phyloP scores from a whole-genome alignment of 2,888 invertebrate species.

The Meliscaeva auricollis region DNA sequence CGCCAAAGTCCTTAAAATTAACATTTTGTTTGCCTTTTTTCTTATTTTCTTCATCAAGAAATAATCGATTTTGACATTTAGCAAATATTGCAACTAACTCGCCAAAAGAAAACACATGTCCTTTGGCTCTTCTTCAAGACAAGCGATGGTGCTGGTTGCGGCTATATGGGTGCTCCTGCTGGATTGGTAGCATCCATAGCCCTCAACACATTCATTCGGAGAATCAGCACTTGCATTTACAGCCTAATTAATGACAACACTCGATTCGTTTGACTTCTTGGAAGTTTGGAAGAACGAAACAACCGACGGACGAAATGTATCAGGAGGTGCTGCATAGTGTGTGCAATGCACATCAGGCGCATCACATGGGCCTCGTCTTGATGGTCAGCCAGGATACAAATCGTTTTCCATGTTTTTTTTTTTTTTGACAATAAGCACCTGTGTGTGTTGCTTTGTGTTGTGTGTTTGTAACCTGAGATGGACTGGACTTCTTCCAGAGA shows the following conservation, averaged over 20 bases:
- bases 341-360: slow-evolving; percentile 45
- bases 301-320: background rate
- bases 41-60: slow-evolving; percentile 18
- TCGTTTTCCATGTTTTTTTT: slow-evolving; percentile 68
- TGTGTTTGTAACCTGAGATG: slow-evolving; percentile 63
- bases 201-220: slow-evolving; percentile 75
- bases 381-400: slow-evolving; percentile 61
- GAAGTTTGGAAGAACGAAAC: slow-evolving; percentile 29
- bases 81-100: slow-evolving; percentile 65
- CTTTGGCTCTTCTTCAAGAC: slow-evolving; percentile 53
- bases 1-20: slow-evolving; percentile 29
- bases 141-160: background rate
- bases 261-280: slow-evolving; percentile 73
- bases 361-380: slow-evolving; percentile 28
- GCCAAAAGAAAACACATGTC: slow-evolving; percentile 65
- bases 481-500: slow-evolving; percentile 35
- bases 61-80: slow-evolving; percentile 75
- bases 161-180: slow-evolving; percentile 39
- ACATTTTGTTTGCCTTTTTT: slow-evolving; percentile 22
- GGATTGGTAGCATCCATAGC: slow-evolving; percentile 74
- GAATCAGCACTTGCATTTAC: slow-evolving; percentile 75
- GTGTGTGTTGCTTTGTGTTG: too few relatives aligned
- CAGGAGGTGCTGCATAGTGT: slow-evolving; percentile 3
- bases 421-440: slow-evolving; percentile 69
- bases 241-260: slow-evolving; percentile 72